Conservation (phyloP, 2,888 invertebrate genomes). For the Chloroclysta siterata region DNA sequence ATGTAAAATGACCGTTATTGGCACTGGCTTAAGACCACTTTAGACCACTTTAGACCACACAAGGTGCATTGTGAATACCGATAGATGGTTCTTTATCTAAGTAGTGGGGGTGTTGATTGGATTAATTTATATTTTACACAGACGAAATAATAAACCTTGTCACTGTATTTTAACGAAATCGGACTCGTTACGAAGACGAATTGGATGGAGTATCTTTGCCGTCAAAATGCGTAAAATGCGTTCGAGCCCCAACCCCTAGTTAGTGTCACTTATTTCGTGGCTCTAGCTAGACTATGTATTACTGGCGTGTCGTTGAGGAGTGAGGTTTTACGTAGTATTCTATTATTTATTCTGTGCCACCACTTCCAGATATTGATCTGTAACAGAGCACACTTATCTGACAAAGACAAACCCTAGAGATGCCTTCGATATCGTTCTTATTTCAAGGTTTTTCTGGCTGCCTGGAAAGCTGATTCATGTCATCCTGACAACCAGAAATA, state of each 20-base stretch:
- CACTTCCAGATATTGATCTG: slow-evolving; percentile 53
- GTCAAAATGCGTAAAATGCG: neutral
- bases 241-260: too few relatives aligned
- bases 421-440: slow-evolving; percentile 15
- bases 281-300: neutral
- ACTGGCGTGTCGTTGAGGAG: neutral
- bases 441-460: slow-evolving; percentile 21
- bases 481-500: neutral
- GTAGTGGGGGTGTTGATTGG: neutral
- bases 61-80: neutral
- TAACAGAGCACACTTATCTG: slow-evolving; percentile 44
- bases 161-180: too few relatives aligned
- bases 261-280: neutral
- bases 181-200: too few relatives aligned
- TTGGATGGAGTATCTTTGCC: too few relatives aligned
- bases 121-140: neutral
- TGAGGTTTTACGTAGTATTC: neutral
- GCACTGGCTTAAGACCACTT: neutral
- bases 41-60: neutral
- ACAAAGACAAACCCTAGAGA: slow-evolving; percentile 42
- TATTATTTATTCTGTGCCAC: slow-evolving; percentile 9
- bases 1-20: neutral
- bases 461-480: neutral
- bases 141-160: neutral
- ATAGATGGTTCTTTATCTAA: neutral